These are phyloP conservation scores for Cladorhizidae sp. DNA, from an alignment of 37 sponge, comb jelly and placozoan species.

Conservation along the genomic window DNA sequence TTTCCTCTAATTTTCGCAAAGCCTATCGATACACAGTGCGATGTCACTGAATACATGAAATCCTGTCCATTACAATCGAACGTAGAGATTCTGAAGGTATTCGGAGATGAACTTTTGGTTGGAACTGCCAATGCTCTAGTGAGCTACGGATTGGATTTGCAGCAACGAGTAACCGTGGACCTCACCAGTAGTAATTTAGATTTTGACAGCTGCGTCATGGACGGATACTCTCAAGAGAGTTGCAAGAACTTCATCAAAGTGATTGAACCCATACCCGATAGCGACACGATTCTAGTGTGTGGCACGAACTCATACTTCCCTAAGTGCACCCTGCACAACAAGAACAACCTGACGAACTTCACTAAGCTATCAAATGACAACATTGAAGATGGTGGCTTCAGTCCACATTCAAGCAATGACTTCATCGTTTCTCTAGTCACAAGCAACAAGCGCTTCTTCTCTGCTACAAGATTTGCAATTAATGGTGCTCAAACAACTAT, in stretches of 20 bases:
- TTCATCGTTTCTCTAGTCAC: conserved; percentile 20
- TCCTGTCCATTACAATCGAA: conserved; percentile 11
- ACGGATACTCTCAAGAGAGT: background rate
- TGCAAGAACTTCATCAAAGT: conserved; percentile 44
- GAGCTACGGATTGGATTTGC: background rate
- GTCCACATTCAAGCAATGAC: conserved; percentile 23
- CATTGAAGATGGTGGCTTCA: conserved; percentile 31
- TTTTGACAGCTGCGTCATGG: background rate
- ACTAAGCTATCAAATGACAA: conserved; percentile 5
- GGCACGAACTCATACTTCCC: conserved; percentile 60
- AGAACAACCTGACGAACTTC: conserved; percentile 4
- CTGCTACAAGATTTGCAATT: conserved; percentile 28
- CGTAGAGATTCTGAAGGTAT: background rate
- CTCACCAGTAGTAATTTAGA: background rate
- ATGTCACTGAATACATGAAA: background rate
- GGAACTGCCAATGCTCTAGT: conserved; percentile 23
- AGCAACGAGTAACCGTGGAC: background rate
- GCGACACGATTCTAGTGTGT: conserved; percentile 38
- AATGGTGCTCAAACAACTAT: conserved; percentile 10
- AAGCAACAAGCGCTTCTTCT: conserved; percentile 40
- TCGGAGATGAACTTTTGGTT: conserved; percentile 12
- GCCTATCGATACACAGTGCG: conserved; percentile 4
- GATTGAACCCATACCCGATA: conserved; percentile 19
- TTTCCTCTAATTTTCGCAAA: background rate
- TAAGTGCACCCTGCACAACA: conserved; percentile 40